These are phyloP conservation scores for Xiphophorus maculatus DNA, from an alignment of 2,113 vertebrate species.

Conservation along the genomic window DNA sequence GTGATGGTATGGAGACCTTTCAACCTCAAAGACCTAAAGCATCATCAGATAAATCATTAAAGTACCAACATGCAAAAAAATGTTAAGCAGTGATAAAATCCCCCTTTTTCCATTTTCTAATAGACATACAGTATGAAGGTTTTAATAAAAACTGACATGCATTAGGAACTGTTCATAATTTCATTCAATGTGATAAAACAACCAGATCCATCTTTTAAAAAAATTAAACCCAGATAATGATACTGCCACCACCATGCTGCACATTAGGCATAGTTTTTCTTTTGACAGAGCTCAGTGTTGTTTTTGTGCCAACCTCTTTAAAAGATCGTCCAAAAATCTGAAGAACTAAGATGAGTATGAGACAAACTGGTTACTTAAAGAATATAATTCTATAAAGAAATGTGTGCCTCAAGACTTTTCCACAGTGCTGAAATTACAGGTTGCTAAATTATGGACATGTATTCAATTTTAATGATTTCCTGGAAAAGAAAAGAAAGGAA, in stretches of 20 bases:
- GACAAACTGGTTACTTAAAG: background rate
- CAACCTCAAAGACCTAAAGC: too few species aligned
- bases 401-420: background rate
- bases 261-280: background rate
- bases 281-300: too few species aligned
- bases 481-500: background rate
- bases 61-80: too few species aligned
- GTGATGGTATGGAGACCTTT: too few species aligned
- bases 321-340: too few species aligned
- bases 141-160: background rate
- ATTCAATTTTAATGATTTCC: slow-evolving; percentile 5
- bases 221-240: background rate
- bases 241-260: background rate
- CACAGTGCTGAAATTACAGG: background rate
- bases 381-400: background rate
- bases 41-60: too few species aligned
- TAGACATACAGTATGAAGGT: background rate
- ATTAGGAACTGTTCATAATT: background rate
- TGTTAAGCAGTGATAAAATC: too few species aligned
- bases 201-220: background rate
- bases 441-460: background rate
- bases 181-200: background rate
- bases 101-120: background rate
- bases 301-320: too few species aligned
- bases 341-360: background rate